Evolutionary conservation across 2,888 invertebrate species (phyloP).

Genomic region (Cheilosia urbana): DNA sequence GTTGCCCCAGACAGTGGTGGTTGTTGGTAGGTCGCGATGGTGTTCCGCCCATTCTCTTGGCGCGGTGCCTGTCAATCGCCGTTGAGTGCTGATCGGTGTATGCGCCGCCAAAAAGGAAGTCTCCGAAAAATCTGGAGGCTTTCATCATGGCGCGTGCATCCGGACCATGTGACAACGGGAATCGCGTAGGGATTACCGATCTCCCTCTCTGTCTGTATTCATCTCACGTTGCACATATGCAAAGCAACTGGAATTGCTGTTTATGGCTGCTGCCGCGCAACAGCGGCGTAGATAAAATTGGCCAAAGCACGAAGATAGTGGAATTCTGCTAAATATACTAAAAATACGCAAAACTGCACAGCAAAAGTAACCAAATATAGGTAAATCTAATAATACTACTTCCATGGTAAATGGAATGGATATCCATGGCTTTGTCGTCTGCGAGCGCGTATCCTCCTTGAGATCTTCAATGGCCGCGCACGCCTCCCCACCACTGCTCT

Average conservation of each 20-base stretch:
- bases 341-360: slow-evolving; percentile 54
- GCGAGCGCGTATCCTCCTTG: slow-evolving; percentile 61
- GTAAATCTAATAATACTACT: slow-evolving; percentile 72
- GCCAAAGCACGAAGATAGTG: slow-evolving; percentile 42
- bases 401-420: slow-evolving; percentile 51
- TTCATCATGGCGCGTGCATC: slow-evolving; percentile 65
- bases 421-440: slow-evolving; percentile 63
- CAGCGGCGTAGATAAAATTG: slow-evolving; percentile 7
- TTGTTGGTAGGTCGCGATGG: slow-evolving; percentile 16
- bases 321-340: slow-evolving; percentile 56
- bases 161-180: slow-evolving; percentile 40
- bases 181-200: slow-evolving; percentile 59
- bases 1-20: slow-evolving; percentile 55
- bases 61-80: slow-evolving; percentile 22
- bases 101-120: slow-evolving; percentile 66
- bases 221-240: slow-evolving; percentile 63
- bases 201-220: slow-evolving; percentile 29
- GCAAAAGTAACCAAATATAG: slow-evolving; percentile 69
- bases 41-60: slow-evolving; percentile 51
- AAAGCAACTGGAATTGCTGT: slow-evolving; percentile 63
- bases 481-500: slow-evolving; percentile 4
- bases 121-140: slow-evolving; percentile 64
- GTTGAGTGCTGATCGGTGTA: slow-evolving; percentile 24
- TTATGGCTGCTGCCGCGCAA: slow-evolving; percentile 45
- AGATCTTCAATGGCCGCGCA: slow-evolving; percentile 35